phyloP scores from a whole-genome alignment of 2,888 invertebrate species.

The Cataglyphis cursor region DNA sequence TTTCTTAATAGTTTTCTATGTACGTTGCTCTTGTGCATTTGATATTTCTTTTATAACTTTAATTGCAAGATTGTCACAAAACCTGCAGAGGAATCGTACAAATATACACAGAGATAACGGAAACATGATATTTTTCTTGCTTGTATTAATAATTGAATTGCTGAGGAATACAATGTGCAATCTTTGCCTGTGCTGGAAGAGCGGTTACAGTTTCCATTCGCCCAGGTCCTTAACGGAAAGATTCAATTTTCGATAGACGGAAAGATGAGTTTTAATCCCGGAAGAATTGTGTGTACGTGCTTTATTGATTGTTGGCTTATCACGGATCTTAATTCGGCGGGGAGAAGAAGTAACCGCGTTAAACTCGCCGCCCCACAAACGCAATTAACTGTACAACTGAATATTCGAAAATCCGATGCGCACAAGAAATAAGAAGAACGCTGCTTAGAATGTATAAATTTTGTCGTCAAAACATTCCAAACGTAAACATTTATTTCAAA shows the following conservation, averaged over 20 bases:
- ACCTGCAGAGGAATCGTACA: not conserved
- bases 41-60: not conserved
- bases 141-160: slow-evolving; percentile 40
- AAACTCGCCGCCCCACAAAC: slow-evolving; percentile 6
- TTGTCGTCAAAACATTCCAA: not conserved
- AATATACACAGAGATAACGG: not conserved
- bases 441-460: not conserved
- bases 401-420: slow-evolving; percentile 5
- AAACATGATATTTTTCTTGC: not conserved
- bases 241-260: slow-evolving; percentile 84
- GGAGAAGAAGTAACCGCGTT: slow-evolving; percentile 30
- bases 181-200: not conserved
- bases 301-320: slow-evolving; percentile 79
- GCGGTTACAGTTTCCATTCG: slow-evolving; percentile 21
- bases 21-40: not conserved
- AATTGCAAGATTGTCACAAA: not conserved
- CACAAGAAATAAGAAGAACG: not conserved
- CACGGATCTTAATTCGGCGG: slow-evolving; percentile 71
- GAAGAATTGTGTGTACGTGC: slow-evolving; percentile 80
- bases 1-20: not conserved
- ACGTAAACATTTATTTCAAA: not conserved
- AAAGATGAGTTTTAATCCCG: slow-evolving; percentile 75
- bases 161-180: slow-evolving; percentile 24
- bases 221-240: slow-evolving; percentile 66
- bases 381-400: slow-evolving; percentile 61